Conservation (phyloP, 2,888 invertebrate species). For the Stratiomys singularior region DNA sequence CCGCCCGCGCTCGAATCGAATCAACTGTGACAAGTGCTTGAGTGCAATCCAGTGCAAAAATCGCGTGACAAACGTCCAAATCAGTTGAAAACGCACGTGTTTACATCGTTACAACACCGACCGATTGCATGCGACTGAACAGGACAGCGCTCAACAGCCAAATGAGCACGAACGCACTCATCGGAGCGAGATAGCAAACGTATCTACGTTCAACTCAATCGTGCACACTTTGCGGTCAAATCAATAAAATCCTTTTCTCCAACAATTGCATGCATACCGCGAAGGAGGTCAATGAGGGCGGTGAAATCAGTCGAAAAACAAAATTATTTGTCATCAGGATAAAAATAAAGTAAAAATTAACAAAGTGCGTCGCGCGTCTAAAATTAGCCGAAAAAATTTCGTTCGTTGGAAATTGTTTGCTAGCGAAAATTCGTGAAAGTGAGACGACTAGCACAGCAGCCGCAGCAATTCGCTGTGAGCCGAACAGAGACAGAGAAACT, state of each 20-base stretch:
- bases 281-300: not conserved
- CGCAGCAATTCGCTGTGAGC: no score
- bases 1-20: no score
- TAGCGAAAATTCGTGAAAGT: not conserved
- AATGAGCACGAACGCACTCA: not conserved
- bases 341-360: not conserved
- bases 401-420: not conserved
- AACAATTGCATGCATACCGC: not conserved
- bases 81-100: constrained; percentile 39
- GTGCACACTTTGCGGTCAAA: not conserved
- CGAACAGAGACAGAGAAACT: not conserved
- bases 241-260: constrained; percentile 19
- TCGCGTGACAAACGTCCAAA: constrained; percentile 36
- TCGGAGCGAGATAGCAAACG: no score
- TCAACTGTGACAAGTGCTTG: no score
- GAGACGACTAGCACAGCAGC: not conserved
- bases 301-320: not conserved
- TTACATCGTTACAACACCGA: not conserved
- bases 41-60: constrained; percentile 1
- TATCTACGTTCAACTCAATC: not conserved
- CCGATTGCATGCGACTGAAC: not conserved
- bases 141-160: not conserved
- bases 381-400: constrained; percentile 18
- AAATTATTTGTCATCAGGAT: constrained; percentile 2
- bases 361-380: constrained; percentile 19